phyloP scores from a whole-genome alignment of 2,113 vertebrate genomes.

The Tragelaphus strepsiceros region DNA sequence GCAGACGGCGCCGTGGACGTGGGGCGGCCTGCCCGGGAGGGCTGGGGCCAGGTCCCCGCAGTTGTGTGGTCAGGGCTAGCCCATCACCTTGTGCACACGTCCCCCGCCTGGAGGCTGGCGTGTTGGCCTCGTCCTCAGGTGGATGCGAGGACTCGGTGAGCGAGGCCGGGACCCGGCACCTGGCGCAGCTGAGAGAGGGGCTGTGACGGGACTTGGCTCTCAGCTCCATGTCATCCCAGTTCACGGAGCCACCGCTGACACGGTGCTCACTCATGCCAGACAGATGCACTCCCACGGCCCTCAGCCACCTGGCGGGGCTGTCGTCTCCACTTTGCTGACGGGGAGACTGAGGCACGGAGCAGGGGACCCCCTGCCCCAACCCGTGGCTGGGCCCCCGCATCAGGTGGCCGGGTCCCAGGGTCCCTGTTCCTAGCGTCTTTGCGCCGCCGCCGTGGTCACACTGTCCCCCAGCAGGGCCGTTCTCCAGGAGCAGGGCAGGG shows the following conservation, averaged over 20 bases:
- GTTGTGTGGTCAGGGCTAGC: accelerated
- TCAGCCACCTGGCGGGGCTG: accelerated
- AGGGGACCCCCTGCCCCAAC: not conserved
- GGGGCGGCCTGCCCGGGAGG: not conserved
- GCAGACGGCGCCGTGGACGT: accelerated
- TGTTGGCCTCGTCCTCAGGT: accelerated
- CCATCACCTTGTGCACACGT: not conserved
- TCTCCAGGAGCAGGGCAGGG: not conserved
- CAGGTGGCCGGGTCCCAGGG: no score
- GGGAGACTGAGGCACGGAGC: not conserved
- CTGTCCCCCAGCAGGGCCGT: not conserved
- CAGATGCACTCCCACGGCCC: accelerated
- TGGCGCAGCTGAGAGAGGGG: accelerated
- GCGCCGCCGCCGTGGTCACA: accelerated
- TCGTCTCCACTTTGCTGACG: not conserved
- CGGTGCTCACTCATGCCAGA: accelerated
- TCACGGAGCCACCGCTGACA: accelerated
- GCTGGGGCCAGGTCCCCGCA: not conserved
- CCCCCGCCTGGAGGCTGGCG: not conserved
- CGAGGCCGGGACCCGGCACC: accelerated
- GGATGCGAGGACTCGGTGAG: accelerated
- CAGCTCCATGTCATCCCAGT: accelerated
- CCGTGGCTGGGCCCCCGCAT: accelerated
- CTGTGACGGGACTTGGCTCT: not conserved
- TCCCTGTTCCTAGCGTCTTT: accelerated